Evolutionary conservation across 37 sponge, comb jelly and placozoan genomes (phyloP).

Genomic region (Axinella damicornis): DNA sequence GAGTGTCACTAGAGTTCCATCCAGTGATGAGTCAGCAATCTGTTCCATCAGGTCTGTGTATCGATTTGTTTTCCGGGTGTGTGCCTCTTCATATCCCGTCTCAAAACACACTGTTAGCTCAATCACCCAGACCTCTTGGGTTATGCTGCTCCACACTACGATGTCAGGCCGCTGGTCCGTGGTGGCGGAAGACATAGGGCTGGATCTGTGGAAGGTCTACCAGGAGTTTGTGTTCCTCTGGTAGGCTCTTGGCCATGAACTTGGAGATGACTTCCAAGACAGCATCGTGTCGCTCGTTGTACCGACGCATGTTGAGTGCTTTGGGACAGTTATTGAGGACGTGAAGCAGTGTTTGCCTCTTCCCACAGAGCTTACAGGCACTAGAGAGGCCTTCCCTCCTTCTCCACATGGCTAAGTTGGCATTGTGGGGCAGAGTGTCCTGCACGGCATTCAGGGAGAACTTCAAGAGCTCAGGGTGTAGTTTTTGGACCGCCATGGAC

Average conservation of each 20-base stretch:
- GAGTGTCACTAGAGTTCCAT: not conserved
- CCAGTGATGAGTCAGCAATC: not conserved
- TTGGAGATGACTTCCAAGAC: not conserved
- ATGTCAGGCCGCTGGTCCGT: conserved; percentile 32
- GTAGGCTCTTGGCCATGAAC: not conserved
- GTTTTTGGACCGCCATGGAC: not conserved
- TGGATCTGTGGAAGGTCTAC: conserved; percentile 12
- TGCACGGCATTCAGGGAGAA: conserved; percentile 14
- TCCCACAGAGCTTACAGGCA: conserved; percentile 25
- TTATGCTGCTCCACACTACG: not conserved
- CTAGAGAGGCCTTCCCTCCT: not conserved
- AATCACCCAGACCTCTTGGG: not conserved
- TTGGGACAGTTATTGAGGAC: conserved; percentile 20
- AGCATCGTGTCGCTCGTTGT: conserved; percentile 34
- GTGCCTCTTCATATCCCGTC: not conserved
- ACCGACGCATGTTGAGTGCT: conserved; percentile 27
- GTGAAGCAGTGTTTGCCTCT: conserved; percentile 5
- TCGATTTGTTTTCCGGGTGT: not conserved
- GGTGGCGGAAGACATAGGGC: conserved; percentile 8
- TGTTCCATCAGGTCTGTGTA: not conserved
- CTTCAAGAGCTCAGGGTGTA: conserved; percentile 1
- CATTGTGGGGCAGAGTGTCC: conserved; percentile 41
- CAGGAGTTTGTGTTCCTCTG: not conserved
- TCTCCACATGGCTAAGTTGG: conserved; percentile 24
- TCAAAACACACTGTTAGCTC: conserved; percentile 31